phyloP scores from a whole-genome alignment of 2,888 invertebrate genomes.

The Ashinkailepas kermadecensis region DNA sequence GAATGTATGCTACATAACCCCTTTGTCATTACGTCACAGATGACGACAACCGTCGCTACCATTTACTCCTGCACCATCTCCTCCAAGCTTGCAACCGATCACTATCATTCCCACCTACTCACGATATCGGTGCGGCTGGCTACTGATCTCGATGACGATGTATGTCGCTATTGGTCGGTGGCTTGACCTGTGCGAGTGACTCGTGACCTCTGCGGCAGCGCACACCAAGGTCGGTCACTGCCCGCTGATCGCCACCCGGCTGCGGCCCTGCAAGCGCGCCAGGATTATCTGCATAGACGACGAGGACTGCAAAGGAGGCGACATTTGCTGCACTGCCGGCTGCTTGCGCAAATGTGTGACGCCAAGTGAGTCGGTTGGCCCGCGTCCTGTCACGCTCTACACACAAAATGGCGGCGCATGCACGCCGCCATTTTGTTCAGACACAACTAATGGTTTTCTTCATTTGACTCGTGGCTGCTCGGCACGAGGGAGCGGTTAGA shows the following conservation, averaged over 20 bases:
- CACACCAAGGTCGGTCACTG: slow-evolving; percentile 23
- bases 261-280: not conserved
- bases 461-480: too few species aligned
- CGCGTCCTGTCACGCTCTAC: too few species aligned
- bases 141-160: not conserved
- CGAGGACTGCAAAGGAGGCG: not conserved
- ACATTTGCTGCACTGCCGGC: slow-evolving; percentile 20
- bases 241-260: not conserved
- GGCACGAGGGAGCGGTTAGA: too few species aligned
- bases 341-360: slow-evolving; percentile 1
- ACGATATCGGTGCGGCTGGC: not conserved
- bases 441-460: too few species aligned
- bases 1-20: too few species aligned
- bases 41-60: too few species aligned
- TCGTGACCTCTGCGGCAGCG: not conserved
- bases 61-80: too few species aligned
- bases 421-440: too few species aligned
- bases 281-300: not conserved
- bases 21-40: too few species aligned
- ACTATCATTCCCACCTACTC: too few species aligned
- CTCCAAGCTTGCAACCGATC: too few species aligned
- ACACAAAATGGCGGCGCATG: too few species aligned
- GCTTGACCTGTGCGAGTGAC: not conserved
- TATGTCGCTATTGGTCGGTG: not conserved
- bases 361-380: not conserved